Conservation (phyloP, 2,113 vertebrate species). For the Strigops habroptila region DNA sequence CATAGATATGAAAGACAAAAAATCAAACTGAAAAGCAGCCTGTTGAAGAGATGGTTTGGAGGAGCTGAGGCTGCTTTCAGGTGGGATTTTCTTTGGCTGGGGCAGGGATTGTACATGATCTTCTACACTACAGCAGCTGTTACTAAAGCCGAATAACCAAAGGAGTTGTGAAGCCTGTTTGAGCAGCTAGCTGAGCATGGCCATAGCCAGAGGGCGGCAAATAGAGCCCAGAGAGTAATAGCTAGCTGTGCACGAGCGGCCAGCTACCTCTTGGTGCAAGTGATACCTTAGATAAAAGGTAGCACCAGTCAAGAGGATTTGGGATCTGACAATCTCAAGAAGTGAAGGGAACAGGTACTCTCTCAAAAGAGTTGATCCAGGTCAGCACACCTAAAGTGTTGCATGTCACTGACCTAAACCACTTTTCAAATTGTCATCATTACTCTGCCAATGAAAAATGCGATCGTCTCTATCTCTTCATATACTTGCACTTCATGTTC, state of each 20-base stretch:
- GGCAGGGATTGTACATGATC: background rate
- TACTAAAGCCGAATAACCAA: too few species aligned
- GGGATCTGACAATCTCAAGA: background rate
- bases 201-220: background rate
- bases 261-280: background rate
- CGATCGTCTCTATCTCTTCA: background rate
- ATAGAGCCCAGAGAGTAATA: background rate
- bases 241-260: accelerated
- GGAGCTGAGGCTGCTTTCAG: background rate
- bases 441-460: background rate
- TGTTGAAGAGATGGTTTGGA: background rate
- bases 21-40: background rate
- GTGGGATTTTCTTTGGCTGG: background rate
- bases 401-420: background rate
- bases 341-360: background rate
- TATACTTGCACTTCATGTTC: background rate
- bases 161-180: background rate
- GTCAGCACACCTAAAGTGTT: background rate
- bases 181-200: background rate
- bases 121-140: background rate
- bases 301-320: background rate
- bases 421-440: background rate
- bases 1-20: background rate
- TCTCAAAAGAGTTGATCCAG: background rate
- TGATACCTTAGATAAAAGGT: background rate